Evolutionary conservation across 2,797 vertebrate genomes (phyloP).

Genomic region (Myotis planiceps): DNA sequence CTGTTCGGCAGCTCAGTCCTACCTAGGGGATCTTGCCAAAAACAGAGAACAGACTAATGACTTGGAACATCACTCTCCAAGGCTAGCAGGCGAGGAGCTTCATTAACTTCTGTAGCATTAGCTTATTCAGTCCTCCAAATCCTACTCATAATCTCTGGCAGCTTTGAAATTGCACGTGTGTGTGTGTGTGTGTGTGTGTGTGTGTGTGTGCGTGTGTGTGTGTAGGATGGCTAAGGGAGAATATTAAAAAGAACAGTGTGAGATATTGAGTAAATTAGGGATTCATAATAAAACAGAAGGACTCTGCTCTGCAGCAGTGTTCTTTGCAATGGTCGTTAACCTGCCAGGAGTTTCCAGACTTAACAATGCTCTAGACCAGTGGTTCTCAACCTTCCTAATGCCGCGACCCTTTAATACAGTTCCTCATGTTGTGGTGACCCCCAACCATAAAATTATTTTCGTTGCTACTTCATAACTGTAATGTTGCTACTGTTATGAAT

Average conservation of each 20-base stretch:
- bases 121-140: not conserved
- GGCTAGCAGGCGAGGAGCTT: not conserved
- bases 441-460: too few species aligned
- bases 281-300: constrained; percentile 31
- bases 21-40: constrained; percentile 15
- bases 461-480: too few species aligned
- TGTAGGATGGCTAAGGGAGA: not conserved
- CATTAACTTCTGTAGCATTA: not conserved
- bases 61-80: not conserved
- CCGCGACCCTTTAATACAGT: too few species aligned
- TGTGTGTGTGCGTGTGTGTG: not conserved
- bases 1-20: not conserved
- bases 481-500: too few species aligned
- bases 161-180: not conserved
- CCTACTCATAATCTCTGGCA: not conserved
- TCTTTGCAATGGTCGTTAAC: not conserved
- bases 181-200: not conserved
- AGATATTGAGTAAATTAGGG: not conserved
- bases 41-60: not conserved
- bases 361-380: not conserved
- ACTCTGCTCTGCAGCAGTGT: not conserved
- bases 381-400: too few species aligned
- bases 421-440: too few species aligned
- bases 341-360: constrained; percentile 29
- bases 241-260: not conserved